These are phyloP conservation scores for Aythya fuligula DNA, from an alignment of 2,797 vertebrate genomes.

Conservation along the genomic window DNA sequence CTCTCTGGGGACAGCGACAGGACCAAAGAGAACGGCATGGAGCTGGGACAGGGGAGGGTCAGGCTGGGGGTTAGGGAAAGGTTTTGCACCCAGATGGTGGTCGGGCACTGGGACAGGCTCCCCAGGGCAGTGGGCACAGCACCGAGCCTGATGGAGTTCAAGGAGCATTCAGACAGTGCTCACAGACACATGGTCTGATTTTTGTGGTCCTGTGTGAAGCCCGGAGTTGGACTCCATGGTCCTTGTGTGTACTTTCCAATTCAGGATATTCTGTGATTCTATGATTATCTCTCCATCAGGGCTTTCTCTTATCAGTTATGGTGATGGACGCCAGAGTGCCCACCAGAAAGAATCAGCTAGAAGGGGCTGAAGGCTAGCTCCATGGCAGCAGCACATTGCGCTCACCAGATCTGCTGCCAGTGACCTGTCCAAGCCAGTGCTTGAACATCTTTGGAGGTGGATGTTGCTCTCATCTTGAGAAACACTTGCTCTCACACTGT, in stretches of 20 bases:
- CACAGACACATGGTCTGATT: background rate
- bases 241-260: too few relatives aligned
- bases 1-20: too few relatives aligned
- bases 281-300: too few relatives aligned
- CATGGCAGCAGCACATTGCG: too few relatives aligned
- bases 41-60: background rate
- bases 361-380: background rate
- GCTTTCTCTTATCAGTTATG: background rate
- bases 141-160: background rate
- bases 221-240: background rate
- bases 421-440: fast-evolving
- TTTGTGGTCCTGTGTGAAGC: background rate
- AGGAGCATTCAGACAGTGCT: background rate
- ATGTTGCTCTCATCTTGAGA: background rate
- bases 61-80: background rate
- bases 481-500: fast-evolving
- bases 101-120: background rate
- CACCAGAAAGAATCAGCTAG: background rate
- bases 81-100: background rate
- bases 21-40: too few relatives aligned
- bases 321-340: background rate
- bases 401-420: background rate
- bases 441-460: background rate
- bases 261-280: too few relatives aligned
- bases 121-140: background rate